phyloP scores from a whole-genome alignment of 2,113 vertebrate genomes.

The Zingel zingel region DNA sequence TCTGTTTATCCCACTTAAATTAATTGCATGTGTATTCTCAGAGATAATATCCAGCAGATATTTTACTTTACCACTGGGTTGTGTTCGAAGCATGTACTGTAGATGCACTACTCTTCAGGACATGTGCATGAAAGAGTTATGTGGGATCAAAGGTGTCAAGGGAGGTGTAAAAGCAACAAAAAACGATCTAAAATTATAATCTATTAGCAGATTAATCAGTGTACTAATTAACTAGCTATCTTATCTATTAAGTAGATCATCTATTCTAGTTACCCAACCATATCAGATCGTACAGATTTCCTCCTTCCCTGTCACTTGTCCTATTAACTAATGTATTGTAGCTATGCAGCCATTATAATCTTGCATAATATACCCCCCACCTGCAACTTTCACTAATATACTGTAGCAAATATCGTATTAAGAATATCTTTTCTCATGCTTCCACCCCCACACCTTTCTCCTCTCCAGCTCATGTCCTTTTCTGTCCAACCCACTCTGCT shows the following conservation, averaged over 20 bases:
- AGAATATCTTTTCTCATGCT: constrained; percentile 22
- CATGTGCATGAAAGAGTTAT: constrained; percentile 15
- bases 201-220: constrained; percentile 56
- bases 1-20: background rate
- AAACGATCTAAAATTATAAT: constrained; percentile 33
- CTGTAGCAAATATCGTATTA: constrained; percentile 53
- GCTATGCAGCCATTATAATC: constrained; percentile 39
- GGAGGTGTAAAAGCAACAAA: constrained; percentile 43
- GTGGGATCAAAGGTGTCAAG: constrained; percentile 28
- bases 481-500: constrained; percentile 25
- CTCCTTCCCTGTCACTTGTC: constrained; percentile 6
- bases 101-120: background rate
- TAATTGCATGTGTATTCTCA: background rate
- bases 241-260: constrained; percentile 53
- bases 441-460: constrained; percentile 29
- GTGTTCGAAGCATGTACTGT: background rate
- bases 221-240: constrained; percentile 58
- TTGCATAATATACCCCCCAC: constrained; percentile 3
- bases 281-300: constrained; percentile 32
- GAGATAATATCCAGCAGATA: background rate
- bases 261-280: constrained; percentile 44
- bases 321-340: constrained; percentile 26
- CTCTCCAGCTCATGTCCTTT: constrained; percentile 20
- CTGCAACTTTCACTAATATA: constrained; percentile 34
- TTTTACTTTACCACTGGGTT: background rate